A percentile compares a stretch with the other conserved stretches of the same genome.
Conservation (phyloP, 2,888 invertebrate genomes). For the Clostera curtula region DNA sequence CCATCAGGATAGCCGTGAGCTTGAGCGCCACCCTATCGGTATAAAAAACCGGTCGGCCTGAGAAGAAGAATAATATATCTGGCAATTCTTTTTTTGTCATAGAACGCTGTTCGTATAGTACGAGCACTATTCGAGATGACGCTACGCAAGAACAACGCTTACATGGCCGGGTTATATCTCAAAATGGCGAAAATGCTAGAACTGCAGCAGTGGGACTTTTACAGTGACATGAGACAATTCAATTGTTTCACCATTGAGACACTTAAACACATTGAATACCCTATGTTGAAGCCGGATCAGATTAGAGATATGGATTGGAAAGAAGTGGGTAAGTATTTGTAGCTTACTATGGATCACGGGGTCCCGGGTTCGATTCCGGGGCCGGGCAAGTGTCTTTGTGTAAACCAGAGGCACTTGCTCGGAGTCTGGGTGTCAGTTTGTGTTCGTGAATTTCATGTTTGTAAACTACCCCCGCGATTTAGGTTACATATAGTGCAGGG, state of each 20-base stretch:
- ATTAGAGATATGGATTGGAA: conserved; percentile 90
- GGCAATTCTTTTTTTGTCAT: conserved; percentile 19
- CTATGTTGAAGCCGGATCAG: conserved; percentile 82
- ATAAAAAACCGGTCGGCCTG: no score
- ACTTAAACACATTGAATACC: conserved; percentile 86
- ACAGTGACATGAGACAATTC: conserved; percentile 91
- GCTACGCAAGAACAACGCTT: conserved; percentile 90
- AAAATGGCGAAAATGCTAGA: conserved; percentile 95
- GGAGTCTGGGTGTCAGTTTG: no score
- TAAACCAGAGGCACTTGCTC: no score
- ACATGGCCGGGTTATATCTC: conserved; percentile 89
- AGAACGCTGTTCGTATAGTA: conserved; percentile 94
- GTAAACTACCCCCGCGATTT: no score
- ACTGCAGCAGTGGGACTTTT: conserved; percentile 90
- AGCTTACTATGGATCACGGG: no score
- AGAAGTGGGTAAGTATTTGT: conserved; percentile 84
- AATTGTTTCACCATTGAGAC: conserved; percentile 84
- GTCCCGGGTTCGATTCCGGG: no score
- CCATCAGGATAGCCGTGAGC: no score
- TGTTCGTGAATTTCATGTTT: no score
- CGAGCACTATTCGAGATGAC: conserved; percentile 96
- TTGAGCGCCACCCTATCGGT: no score
- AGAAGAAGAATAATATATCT: no score
- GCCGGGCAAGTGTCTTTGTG: no score
- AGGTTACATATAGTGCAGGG: no score